phyloP scores from a whole-genome alignment of 2,797 vertebrate genomes.

The Thunnus albacares region DNA sequence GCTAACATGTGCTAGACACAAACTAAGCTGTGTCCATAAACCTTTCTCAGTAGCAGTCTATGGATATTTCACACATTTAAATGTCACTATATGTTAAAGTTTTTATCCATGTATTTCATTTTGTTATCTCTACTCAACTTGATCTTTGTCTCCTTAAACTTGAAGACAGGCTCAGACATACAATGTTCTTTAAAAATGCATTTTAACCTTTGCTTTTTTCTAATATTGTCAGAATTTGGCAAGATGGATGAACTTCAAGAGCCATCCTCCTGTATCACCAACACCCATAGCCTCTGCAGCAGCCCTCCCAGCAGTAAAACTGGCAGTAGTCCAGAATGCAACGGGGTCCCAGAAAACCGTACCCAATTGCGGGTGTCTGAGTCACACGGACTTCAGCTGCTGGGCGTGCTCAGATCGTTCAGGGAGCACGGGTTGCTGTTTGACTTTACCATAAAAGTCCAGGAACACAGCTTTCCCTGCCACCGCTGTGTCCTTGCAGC shows the following conservation, averaged over 20 bases:
- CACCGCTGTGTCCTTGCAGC: slow-evolving; percentile 96
- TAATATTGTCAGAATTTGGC: slow-evolving; percentile 17
- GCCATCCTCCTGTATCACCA: slow-evolving; percentile 13
- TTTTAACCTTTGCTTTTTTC: background rate
- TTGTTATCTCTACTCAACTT: background rate
- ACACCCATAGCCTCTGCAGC: slow-evolving; percentile 33
- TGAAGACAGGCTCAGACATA: background rate
- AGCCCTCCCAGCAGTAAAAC: slow-evolving; percentile 54
- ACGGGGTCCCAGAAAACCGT: slow-evolving; percentile 86
- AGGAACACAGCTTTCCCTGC: slow-evolving; percentile 91
- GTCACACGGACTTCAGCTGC: slow-evolving; percentile 92
- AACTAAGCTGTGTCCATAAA: background rate
- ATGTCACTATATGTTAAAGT: background rate
- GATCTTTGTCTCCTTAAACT: background rate
- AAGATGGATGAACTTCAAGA: slow-evolving; percentile 70
- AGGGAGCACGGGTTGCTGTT: slow-evolving; percentile 92
- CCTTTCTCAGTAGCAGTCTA: background rate
- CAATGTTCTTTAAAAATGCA: background rate
- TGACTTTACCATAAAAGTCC: slow-evolving; percentile 94
- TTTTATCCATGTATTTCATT: background rate
- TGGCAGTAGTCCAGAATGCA: slow-evolving; percentile 80
- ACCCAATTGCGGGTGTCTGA: slow-evolving; percentile 88
- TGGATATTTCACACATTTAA: background rate
- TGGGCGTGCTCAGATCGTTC: slow-evolving; percentile 91
- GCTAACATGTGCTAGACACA: background rate